Base-by-base conservation (phyloP, 2,113 vertebrate species). In the Ptilorrhoa leucosticta region DNA sequence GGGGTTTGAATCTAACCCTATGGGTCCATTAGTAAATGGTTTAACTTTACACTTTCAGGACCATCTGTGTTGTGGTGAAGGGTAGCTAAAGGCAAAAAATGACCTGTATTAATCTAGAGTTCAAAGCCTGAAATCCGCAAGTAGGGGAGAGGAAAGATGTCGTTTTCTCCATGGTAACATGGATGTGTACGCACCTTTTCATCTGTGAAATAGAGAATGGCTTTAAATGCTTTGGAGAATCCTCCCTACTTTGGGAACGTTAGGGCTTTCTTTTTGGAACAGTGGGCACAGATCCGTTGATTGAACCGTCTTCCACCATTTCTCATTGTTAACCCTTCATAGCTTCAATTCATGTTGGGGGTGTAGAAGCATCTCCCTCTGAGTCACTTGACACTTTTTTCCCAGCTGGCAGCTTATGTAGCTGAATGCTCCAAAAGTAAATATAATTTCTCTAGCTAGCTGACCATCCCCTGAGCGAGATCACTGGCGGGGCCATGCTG, bases 391-490 rank as follows among this genome's bases (percentile, higher is more conserved):
- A 51, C 31, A 7, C 86, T 93, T 96, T 94, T 88, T 93, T 91
- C 91, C 70, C 87, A 94, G 87, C 82, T 91, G 84, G 90, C 66
- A 83, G 45, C 68, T 90, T 80, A 57, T 40, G 70, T 83, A 90
- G 82, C 76, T 87, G 90, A 95, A 93, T 78, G 58, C 71, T 92
- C 85, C 85, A 75, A 90, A 94, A 88, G 94, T 93, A 96, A 96
- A 93, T 94, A 90, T n/a, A 75, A 94, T 87, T 83, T 60, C 75
- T 81, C 17, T 68, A 60, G 75, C 64, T 88, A 83, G 56, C 71
- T 96, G 92, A 93, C 79, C 92, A 92, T 86, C 89, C 76, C 44
- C 64, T 86, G 71, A 80, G 56, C 0, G 3, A 90, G 90, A 96
- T 93, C 68, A 94, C 47, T 92, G 80, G 68, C 81, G 76, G 51